A percentile compares a stretch with the other conserved stretches of the same genome.
phyloP scores from a whole-genome alignment of 2,888 invertebrate genomes.

The Metalampra italica region DNA sequence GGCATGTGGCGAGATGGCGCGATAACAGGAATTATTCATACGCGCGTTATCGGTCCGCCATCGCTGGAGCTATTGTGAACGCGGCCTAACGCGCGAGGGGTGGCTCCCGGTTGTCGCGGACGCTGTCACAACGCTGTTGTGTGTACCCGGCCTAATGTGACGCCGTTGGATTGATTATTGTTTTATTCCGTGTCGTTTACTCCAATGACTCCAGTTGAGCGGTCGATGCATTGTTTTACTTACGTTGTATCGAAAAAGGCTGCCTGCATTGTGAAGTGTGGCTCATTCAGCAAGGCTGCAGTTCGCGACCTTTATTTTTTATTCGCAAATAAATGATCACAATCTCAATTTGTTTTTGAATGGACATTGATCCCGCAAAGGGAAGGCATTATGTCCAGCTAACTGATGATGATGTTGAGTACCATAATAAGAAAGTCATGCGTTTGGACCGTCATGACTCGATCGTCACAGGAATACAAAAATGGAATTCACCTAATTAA shows the following conservation, averaged over 20 bases:
- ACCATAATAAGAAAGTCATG: too few species aligned
- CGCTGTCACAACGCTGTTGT: slow-evolving; percentile 72
- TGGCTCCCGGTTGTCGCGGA: slow-evolving; percentile 67
- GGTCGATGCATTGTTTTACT: slow-evolving; percentile 29
- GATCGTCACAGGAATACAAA: too few species aligned
- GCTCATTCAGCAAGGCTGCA: too few species aligned
- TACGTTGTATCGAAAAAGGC: slow-evolving; percentile 7
- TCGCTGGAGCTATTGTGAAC: slow-evolving; percentile 72
- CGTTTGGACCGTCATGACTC: too few species aligned
- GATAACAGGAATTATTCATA: slow-evolving; percentile 78
- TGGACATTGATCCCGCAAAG: too few species aligned
- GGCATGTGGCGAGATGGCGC: slow-evolving; percentile 76
- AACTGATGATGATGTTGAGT: too few species aligned
- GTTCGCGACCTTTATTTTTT: too few species aligned
- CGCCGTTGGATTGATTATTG: slow-evolving; percentile 64
- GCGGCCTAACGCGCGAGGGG: slow-evolving; percentile 68
- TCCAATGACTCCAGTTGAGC: slow-evolving; percentile 32
- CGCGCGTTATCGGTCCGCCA: slow-evolving; percentile 73
- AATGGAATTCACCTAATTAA: slow-evolving; percentile 8
- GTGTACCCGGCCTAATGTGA: slow-evolving; percentile 63
- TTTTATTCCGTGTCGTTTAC: slow-evolving; percentile 51
- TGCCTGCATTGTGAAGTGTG: too few species aligned
- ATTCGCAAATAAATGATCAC: too few species aligned
- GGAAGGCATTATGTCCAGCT: too few species aligned
- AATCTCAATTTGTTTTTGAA: too few species aligned